phyloP scores from a whole-genome alignment of 2,888 invertebrate species.

The Prenolepis imparis region DNA sequence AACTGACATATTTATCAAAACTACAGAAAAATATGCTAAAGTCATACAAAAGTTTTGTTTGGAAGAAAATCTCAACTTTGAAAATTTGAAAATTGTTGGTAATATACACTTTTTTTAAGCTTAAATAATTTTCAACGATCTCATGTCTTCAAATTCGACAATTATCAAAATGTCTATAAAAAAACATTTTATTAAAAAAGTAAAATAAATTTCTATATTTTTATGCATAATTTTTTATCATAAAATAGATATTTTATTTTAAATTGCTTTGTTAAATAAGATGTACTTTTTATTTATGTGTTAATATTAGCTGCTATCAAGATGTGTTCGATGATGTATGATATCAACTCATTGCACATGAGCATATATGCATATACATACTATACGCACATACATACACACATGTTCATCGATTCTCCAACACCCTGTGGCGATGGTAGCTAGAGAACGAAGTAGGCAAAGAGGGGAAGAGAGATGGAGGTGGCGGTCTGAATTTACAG shows the following conservation, averaged over 20 bases:
- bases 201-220: background rate
- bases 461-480: slow-evolving; percentile 12
- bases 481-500: slow-evolving; percentile 79
- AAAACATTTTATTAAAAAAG: background rate
- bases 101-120: background rate
- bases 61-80: background rate
- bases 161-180: background rate
- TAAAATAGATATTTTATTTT: background rate
- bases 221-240: background rate
- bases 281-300: background rate
- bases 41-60: background rate
- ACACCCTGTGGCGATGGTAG: slow-evolving; percentile 8
- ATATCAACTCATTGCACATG: background rate
- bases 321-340: background rate
- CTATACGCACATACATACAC: background rate
- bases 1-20: background rate
- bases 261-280: background rate
- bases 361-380: background rate
- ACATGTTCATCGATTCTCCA: slow-evolving; percentile 26
- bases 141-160: background rate
- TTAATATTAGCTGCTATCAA: background rate
- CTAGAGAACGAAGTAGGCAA: slow-evolving; percentile 22
- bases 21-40: background rate
- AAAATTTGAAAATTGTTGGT: background rate
- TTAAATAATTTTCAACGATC: background rate